These are phyloP conservation scores for Cirrhinus molitorella DNA, from an alignment of 2,797 vertebrate genomes.

Conservation along the genomic window DNA sequence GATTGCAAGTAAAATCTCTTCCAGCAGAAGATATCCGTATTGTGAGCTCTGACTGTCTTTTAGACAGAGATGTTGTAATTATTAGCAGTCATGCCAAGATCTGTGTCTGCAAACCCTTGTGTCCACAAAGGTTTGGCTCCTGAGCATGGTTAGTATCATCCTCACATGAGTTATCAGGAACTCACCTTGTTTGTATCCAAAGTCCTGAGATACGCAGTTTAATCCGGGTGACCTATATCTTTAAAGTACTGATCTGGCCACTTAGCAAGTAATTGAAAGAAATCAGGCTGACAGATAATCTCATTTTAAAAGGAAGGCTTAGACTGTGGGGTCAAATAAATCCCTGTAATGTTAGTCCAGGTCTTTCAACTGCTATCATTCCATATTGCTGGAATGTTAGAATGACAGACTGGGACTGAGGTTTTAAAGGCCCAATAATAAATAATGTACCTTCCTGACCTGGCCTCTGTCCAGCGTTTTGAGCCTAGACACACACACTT, in stretches of 20 bases:
- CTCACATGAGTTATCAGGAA: conserved; percentile 12
- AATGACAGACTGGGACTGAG: conserved; percentile 17
- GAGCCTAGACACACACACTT: conserved; percentile 29
- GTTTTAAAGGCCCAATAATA: conserved; percentile 29
- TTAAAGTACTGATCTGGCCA: conserved; percentile 33
- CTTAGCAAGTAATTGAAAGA: conserved; percentile 47
- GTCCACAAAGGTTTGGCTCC: background rate
- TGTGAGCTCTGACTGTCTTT: background rate
- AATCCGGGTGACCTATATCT: conserved; percentile 35
- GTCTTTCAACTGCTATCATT: background rate
- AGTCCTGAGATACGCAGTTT: conserved; percentile 59
- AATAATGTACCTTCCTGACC: conserved; percentile 44
- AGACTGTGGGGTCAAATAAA: conserved; percentile 23
- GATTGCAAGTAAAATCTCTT: background rate
- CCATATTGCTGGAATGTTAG: conserved; percentile 32
- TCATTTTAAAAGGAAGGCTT: conserved; percentile 15
- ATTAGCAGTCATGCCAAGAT: background rate
- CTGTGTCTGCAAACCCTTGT: background rate
- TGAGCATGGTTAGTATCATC: background rate
- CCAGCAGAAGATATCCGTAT: background rate
- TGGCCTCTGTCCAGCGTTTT: background rate
- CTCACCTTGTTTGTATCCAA: conserved; percentile 58
- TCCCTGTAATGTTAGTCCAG: background rate
- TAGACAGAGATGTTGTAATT: background rate
- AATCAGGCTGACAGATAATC: conserved; percentile 32